Percentiles rank a stretch among this genome's conserved stretches.
phyloP scores from a whole-genome alignment of 2,113 vertebrate genomes.

The Grammomys surdaster region DNA sequence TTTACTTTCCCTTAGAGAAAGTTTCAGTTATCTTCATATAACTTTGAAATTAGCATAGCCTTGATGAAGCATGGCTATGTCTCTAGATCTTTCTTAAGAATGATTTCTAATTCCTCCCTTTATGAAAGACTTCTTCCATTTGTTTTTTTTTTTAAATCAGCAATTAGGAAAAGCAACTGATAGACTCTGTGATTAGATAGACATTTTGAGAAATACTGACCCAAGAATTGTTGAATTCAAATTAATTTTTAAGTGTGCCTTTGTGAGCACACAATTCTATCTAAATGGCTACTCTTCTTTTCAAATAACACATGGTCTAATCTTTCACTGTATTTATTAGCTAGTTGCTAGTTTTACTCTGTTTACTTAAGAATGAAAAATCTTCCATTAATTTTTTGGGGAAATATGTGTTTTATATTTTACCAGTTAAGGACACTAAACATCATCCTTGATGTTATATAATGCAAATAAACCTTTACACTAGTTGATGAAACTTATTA shows the following conservation, averaged over 20 bases:
- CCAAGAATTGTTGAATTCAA: not conserved
- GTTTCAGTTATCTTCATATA: not conserved
- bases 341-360: not conserved
- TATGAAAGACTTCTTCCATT: not conserved
- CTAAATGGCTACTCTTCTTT: not conserved
- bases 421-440: not conserved
- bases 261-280: not conserved
- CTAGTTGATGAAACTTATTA: not conserved
- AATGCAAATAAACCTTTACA: not conserved
- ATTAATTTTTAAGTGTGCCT: not conserved
- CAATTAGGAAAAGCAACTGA: not conserved
- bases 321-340: not conserved
- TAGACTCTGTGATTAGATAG: not conserved
- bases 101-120: not conserved
- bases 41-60: not conserved
- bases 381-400: not conserved
- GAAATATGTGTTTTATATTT: not conserved
- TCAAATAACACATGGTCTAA: not conserved
- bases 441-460: not conserved
- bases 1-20: not conserved
- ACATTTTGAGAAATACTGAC: not conserved
- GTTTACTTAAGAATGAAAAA: not conserved
- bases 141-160: not conserved
- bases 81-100: not conserved
- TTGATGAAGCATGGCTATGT: not conserved